Evolutionary conservation across 2,888 invertebrate genomes (phyloP).

Genomic region (Trachelus stipa): DNA sequence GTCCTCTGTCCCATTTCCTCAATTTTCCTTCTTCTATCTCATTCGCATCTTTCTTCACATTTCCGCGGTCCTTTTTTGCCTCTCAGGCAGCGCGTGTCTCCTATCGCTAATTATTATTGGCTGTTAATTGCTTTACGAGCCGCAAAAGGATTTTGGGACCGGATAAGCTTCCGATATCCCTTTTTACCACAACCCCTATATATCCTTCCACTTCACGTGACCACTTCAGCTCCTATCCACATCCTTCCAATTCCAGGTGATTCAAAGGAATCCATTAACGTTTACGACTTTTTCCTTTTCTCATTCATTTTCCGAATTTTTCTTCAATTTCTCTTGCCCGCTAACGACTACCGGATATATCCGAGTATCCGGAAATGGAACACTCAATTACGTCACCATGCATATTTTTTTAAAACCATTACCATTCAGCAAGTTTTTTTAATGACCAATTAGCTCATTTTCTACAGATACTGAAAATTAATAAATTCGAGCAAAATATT

Average conservation of each 20-base stretch:
- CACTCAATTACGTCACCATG: background rate
- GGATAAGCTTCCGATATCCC: constrained; percentile 28
- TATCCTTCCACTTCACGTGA: background rate
- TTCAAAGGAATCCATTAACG: background rate
- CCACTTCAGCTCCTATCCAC: background rate
- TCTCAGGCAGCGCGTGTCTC: constrained; percentile 10
- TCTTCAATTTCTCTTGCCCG: background rate
- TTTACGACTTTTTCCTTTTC: background rate
- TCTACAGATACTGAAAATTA: background rate
- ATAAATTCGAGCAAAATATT: background rate
- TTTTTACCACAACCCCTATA: background rate
- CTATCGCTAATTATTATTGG: constrained; percentile 52
- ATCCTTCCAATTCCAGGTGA: background rate
- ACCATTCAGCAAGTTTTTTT: too few relatives aligned
- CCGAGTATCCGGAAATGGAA: background rate
- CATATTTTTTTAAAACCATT: background rate
- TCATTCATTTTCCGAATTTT: background rate
- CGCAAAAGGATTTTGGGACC: constrained; percentile 31
- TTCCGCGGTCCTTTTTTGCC: constrained; percentile 9
- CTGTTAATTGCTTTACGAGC: constrained; percentile 57
- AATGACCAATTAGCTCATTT: background rate
- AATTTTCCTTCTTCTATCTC: constrained; percentile 19
- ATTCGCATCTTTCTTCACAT: constrained; percentile 26
- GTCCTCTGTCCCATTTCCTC: constrained; percentile 14
- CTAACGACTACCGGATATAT: background rate